Base-by-base conservation (phyloP, 2,113 vertebrate genomes). In the Phaethon lepturus region DNA sequence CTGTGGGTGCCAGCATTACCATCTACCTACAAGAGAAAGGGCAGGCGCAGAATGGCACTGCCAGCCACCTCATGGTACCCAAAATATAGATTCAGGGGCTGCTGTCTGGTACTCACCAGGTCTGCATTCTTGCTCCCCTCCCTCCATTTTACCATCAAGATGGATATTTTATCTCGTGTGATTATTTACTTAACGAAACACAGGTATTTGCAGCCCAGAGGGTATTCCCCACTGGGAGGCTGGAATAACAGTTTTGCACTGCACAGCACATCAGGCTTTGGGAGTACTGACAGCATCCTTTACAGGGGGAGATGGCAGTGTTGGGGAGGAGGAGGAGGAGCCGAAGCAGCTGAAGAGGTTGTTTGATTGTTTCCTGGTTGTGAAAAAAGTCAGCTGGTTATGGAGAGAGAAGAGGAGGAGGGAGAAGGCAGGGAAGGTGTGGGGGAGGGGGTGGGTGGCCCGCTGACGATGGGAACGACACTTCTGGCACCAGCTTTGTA, bases 361-460 rank as follows among this genome's bases (percentile, higher is more conserved):
- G 94, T 62, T 89, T 79, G 93, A 93, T 94, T 95, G 86, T 96
- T 94, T 96, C 93, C 93, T 82, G 80, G 94, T 95, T 81, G 89
- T 93, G 94, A 85, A 73, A 73, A 66, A 62, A 90, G 91, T 95
- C 97, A 95, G 94, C 95, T 95, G 95, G 93, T 90, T 91, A 31
- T 23, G 40, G 66, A 40, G 91, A 0, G 33, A 79, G 62, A 25
- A 31, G 67, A 78, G 90, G 31, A 72, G 90, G 79, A 90, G 95
- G 80, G 85, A 83, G 85, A 63, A 71, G 28, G 52, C 53, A 31
- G 52, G 55, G 87, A 76, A 90, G 79, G 67, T 38, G 77, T 23
- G 40, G 53, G 71, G 52, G 59, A 49, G 14, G 47, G 66, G 44
- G n/a, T 9, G 50, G 66, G 44, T 42, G 79, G 78, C 81, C 74